These are phyloP conservation scores for Habroteleia sp. DNA, from an alignment of 2,888 invertebrate genomes.

Conservation along the genomic window DNA sequence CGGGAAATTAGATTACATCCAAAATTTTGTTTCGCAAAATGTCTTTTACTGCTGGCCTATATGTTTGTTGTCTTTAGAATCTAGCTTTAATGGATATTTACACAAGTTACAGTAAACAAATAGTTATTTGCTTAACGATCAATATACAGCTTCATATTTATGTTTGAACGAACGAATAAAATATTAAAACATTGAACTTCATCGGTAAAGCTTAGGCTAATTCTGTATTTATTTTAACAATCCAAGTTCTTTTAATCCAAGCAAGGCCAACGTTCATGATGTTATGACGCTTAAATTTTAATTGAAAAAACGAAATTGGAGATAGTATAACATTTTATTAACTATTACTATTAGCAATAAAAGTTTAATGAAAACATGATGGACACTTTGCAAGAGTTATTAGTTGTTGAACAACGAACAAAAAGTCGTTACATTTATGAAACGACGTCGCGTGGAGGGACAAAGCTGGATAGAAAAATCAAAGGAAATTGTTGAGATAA, in stretches of 20 bases:
- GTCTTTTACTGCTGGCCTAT: too few relatives aligned
- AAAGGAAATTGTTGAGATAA: conserved; percentile 31
- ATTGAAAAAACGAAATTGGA: conserved; percentile 3
- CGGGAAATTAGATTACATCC: too few relatives aligned
- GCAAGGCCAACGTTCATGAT: conserved; percentile 7
- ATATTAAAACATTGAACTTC: too few relatives aligned
- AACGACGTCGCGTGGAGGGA: background rate
- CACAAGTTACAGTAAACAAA: too few relatives aligned
- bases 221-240: too few relatives aligned
- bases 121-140: too few relatives aligned
- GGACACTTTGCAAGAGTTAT: conserved; percentile 20
- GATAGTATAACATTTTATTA: conserved; percentile 27
- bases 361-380: conserved; percentile 25
- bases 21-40: too few relatives aligned
- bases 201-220: too few relatives aligned
- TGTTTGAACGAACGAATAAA: too few relatives aligned
- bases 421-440: conserved; percentile 20
- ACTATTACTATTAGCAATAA: conserved; percentile 2
- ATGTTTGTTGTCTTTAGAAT: too few relatives aligned
- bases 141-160: too few relatives aligned
- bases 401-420: conserved; percentile 1
- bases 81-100: too few relatives aligned
- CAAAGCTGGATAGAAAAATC: conserved; percentile 11
- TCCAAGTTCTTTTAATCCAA: background rate
- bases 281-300: background rate